phyloP scores from a whole-genome alignment of 1,140 invertebrate species.

The Orius insidiosus region DNA sequence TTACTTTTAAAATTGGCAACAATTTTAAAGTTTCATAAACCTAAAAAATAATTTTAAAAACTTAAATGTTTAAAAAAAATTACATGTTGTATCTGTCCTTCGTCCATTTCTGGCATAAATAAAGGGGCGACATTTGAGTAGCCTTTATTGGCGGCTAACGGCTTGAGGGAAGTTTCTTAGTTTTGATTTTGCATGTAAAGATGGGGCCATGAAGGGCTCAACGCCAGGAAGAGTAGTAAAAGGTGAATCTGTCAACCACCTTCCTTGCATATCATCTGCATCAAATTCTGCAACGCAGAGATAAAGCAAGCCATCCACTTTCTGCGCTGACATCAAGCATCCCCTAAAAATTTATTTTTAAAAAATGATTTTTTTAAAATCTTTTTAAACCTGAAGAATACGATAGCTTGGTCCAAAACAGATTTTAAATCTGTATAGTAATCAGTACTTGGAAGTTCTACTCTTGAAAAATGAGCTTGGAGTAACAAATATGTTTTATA shows the following conservation, averaged over 20 bases:
- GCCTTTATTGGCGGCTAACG: slow-evolving; percentile 8
- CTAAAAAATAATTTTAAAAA: slow-evolving; percentile 13
- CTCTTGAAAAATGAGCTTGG: slow-evolving; percentile 78
- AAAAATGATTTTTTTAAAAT: no score
- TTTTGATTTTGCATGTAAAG: slow-evolving; percentile 20
- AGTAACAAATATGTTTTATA: slow-evolving; percentile 88
- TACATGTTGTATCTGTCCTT: slow-evolving; percentile 23
- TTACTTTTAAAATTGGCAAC: slow-evolving; percentile 21
- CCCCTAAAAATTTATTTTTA: slow-evolving; percentile 62
- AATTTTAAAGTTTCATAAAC: slow-evolving; percentile 26
- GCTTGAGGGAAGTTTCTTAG: slow-evolving; percentile 13
- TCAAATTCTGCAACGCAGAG: slow-evolving; percentile 55
- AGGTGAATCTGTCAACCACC: slow-evolving; percentile 72
- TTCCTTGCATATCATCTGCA: slow-evolving; percentile 90
- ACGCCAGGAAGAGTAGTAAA: slow-evolving; percentile 69
- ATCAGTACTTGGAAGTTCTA: slow-evolving; percentile 73
- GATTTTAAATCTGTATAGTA: slow-evolving; percentile 94
- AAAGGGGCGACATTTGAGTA: slow-evolving; percentile 16
- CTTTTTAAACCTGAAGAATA: slow-evolving; percentile 88
- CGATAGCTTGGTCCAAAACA: slow-evolving; percentile 91
- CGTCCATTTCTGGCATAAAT: slow-evolving; percentile 19
- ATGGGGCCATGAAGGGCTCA: slow-evolving; percentile 32
- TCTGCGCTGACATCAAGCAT: slow-evolving; percentile 90
- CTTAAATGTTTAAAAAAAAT: slow-evolving; percentile 6
- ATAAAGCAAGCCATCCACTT: slow-evolving; percentile 69